phyloP scores from a whole-genome alignment of 35 echinoderm and acorn worm genomes.

The Hemicentrotus pulcherrimus region DNA sequence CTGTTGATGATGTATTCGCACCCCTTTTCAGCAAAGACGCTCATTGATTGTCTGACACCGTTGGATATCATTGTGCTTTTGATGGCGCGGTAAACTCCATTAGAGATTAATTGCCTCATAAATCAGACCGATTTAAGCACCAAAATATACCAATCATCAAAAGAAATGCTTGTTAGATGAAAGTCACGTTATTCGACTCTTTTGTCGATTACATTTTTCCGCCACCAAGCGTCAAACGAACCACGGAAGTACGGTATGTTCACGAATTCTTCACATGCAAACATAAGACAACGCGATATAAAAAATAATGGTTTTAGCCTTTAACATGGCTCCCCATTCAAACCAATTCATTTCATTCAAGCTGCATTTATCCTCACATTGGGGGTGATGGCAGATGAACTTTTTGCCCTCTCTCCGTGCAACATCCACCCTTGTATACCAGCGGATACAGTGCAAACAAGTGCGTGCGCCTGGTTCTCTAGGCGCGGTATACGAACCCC shows the following conservation, averaged over 20 bases:
- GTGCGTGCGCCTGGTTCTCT: background rate
- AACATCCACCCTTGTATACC: background rate
- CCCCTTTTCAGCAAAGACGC: background rate
- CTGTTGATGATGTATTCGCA: background rate
- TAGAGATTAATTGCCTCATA: conserved; percentile 4
- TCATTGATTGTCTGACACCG: background rate
- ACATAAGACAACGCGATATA: background rate
- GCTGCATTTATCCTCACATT: background rate
- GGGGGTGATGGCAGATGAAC: background rate
- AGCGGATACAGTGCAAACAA: background rate
- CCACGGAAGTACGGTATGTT: background rate
- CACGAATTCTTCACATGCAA: background rate
- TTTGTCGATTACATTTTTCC: background rate
- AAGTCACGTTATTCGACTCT: background rate
- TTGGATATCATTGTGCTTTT: background rate
- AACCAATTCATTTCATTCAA: background rate
- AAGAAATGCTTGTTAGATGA: background rate
- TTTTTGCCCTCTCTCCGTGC: background rate
- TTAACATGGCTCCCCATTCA: background rate
- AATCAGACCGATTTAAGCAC: conserved; percentile 10
- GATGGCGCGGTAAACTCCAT: too few relatives aligned
- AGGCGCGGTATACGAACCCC: background rate
- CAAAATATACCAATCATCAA: background rate
- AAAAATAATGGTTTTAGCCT: background rate
- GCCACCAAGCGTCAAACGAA: background rate